Conservation (phyloP, 2,113 vertebrate species). For the Empidonax traillii region DNA sequence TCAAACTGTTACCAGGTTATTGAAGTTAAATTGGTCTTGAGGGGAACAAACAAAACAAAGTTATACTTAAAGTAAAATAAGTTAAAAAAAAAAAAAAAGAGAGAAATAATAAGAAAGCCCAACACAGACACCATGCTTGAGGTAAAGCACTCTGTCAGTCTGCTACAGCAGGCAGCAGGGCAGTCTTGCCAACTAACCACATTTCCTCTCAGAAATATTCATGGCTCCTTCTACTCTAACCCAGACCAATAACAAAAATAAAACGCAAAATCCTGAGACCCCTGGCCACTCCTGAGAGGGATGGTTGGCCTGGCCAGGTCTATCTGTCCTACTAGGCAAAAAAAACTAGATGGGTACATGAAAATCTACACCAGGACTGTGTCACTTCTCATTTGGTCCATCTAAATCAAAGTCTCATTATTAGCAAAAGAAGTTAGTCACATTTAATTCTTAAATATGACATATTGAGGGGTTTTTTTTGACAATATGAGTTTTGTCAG, state of each 20-base stretch:
- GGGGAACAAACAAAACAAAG: slow-evolving; percentile 21
- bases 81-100: not conserved
- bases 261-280: not conserved
- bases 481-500: not conserved
- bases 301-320: not conserved
- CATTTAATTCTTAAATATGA: not conserved
- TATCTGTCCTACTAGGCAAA: not conserved
- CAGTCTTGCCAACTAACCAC: not conserved
- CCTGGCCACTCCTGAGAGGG: not conserved
- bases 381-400: not conserved
- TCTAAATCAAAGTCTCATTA: not conserved
- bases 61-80: slow-evolving; percentile 36
- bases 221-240: not conserved
- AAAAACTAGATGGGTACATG: fast-evolving
- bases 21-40: slow-evolving; percentile 44
- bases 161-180: not conserved
- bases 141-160: not conserved
- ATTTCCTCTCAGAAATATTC: not conserved
- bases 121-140: not conserved
- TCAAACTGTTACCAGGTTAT: slow-evolving; percentile 14
- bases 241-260: not conserved
- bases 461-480: not conserved
- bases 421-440: not conserved
- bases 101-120: not conserved
- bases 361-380: not conserved